These are phyloP conservation scores for Synanthedon tipuliformis DNA, from an alignment of 2,888 invertebrate genomes.

Conservation along the genomic window DNA sequence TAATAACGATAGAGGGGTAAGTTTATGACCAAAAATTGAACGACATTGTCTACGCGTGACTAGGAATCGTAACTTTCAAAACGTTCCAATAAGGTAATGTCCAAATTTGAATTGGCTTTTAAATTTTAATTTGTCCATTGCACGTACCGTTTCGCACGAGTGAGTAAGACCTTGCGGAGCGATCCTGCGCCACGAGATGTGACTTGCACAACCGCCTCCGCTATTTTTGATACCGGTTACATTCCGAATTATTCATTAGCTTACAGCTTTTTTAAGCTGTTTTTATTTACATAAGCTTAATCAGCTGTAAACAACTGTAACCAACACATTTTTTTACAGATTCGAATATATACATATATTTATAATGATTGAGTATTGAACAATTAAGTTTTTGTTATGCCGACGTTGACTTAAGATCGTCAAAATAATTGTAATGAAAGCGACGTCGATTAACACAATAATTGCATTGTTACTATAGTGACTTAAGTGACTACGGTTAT, in stretches of 20 bases:
- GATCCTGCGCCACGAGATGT: conserved; percentile 53
- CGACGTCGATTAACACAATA: too few relatives aligned
- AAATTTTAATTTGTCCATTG: conserved; percentile 12
- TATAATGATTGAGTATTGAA: too few relatives aligned
- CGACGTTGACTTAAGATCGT: too few relatives aligned
- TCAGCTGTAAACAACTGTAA: too few relatives aligned
- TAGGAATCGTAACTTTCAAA: not conserved
- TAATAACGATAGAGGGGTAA: too few relatives aligned
- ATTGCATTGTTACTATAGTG: too few relatives aligned
- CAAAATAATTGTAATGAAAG: too few relatives aligned
- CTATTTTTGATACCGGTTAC: conserved; percentile 39
- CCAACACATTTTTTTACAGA: too few relatives aligned
- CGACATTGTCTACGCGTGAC: not conserved
- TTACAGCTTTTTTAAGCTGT: not conserved
- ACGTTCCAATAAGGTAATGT: conserved; percentile 1
- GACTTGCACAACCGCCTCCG: conserved; percentile 55
- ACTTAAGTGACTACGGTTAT: too few relatives aligned
- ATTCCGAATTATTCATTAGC: not conserved
- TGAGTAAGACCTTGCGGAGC: conserved; percentile 43
- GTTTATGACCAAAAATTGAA: conserved; percentile 1
- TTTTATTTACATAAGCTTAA: not conserved
- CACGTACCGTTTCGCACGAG: conserved; percentile 55
- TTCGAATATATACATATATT: too few relatives aligned
- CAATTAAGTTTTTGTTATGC: too few relatives aligned
- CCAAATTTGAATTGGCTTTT: conserved; percentile 15